Conservation (phyloP, 2,113 vertebrate genomes). For the Gallinago media region DNA sequence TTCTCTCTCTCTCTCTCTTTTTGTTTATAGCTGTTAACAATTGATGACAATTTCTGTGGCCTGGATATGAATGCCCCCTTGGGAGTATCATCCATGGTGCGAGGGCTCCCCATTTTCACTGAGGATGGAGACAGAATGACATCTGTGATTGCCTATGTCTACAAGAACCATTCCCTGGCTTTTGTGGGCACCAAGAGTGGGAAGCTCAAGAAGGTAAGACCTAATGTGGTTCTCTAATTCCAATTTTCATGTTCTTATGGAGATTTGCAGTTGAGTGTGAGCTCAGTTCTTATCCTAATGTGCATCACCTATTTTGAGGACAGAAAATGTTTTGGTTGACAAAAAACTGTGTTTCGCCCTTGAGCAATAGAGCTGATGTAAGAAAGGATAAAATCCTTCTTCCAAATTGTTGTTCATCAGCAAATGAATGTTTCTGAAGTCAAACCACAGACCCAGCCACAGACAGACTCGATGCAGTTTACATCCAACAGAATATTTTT, state of each 20-base stretch:
- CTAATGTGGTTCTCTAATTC: background rate
- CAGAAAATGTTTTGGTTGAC: background rate
- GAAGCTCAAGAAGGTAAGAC: conserved; percentile 95
- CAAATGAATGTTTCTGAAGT: background rate
- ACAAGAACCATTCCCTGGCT: conserved; percentile 98
- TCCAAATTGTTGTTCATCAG: background rate
- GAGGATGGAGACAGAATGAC: conserved; percentile 95
- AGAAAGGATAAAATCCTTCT: background rate
- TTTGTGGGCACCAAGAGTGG: conserved; percentile 96
- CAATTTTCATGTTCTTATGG: background rate
- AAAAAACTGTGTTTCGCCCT: background rate
- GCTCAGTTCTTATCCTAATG: accelerated
- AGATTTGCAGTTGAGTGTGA: background rate
- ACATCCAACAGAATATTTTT: background rate
- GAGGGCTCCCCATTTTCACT: conserved; percentile 90
- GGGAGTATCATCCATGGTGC: conserved; percentile 96
- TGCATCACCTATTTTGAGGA: background rate
- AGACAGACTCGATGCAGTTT: background rate
- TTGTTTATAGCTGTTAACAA: conserved; percentile 89
- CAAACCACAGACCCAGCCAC: background rate
- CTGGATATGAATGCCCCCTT: conserved; percentile 98
- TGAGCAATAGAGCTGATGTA: background rate
- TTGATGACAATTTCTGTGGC: conserved; percentile 97
- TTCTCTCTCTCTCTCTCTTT: background rate
- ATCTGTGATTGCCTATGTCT: conserved; percentile 95